Evolutionary conservation across 2,797 vertebrate genomes (phyloP), one percentile per base, ranked within the genome.

Genomic region (Rhinichthys osculus): DNA sequence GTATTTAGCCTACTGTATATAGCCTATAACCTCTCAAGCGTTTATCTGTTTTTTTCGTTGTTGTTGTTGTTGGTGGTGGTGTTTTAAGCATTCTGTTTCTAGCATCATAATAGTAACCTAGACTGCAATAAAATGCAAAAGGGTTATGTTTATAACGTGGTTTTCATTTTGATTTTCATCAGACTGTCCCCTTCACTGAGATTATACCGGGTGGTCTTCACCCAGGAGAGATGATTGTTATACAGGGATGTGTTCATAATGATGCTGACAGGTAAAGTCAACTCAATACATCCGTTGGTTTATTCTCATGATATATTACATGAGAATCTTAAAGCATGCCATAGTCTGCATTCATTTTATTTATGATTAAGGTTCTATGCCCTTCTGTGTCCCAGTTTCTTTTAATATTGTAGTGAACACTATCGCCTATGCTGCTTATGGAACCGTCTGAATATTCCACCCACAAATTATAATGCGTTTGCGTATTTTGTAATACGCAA

Each of bases 151-250:
- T 59, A 42, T 2, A 42, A 17, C 13, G 8, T 64, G 5, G 5
- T 66, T 79, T 64, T 59, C 9, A 14, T 14, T 59, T 44, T 78
- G n/a, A 52, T 85, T 82, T 84, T 71, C 50, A 27, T 19, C 59
- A 99, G 98, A 88, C 88, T 86, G 92, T 97, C 91, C 98, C 98
- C 0, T 98, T 97, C 91, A 95, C 96, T 33, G 96, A 96, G 79
- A 96, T 96, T 79, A 96, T 99, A 90, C 92, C 95, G 79, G 97
- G 94, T 90, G 96, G 95, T 64, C 91, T 99, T 92, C 94, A 93
- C 89, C 95, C 96, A 11, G 97, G 98, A 85, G 95, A 97, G 88
- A 94, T 97, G 92, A 93, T 99, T 87, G 93, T 98, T 73, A 93
- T 99, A 70, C 95, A 95, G 85, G 98, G 98, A 33, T 93, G 91